Base-by-base conservation (phyloP, 2,888 invertebrate genomes). In the Caradrina clavipalpis region DNA sequence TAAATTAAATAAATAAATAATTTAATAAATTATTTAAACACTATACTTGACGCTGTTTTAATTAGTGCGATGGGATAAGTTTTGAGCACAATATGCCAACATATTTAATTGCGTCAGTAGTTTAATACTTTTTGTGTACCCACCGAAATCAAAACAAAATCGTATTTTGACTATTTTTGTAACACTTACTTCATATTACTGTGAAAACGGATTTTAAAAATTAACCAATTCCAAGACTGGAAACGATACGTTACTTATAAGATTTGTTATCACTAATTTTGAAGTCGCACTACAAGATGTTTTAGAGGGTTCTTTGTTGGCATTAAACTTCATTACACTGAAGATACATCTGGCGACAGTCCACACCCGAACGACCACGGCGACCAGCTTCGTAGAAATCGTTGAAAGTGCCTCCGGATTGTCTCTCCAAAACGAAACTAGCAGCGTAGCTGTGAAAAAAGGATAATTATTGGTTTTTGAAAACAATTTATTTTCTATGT, bases 301-400 rank as follows among this genome's bases (percentile, higher is more conserved):
- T 86, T 84, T 86, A 84, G 84, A 81, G 85, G 78, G 53, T 73
- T 75, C 72, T 70, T 72, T 81, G 74, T 74, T 81, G 74, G 73
- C 61, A 73, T 97, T 97, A 98, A 92, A 98, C 98, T 96, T 98
- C 98, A 93, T 98, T 98, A 94, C 99, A 99, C 93, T 98, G 97
- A 86, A 98, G 96, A 95, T 98, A 99, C 82, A 98, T 96, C 88
- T 98, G 97, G 90, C 97, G 97, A 90, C 99, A 99, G 91, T 98
- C 98, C 84, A 98, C 97, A 58, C 98, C 98, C 50, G 97, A 97
- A 90, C 99, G 97, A 70, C 99, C 99, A 81, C 98, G 96, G 89
- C 98, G 97, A 26, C 98, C 98, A 7, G 99, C 99, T 86, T 98
- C 98, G 90, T 98, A 98, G 86, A 98, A 97, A 58, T 97, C 96